Base-by-base conservation (phyloP, 2,888 invertebrate species). In the Sussaba pulchella region DNA sequence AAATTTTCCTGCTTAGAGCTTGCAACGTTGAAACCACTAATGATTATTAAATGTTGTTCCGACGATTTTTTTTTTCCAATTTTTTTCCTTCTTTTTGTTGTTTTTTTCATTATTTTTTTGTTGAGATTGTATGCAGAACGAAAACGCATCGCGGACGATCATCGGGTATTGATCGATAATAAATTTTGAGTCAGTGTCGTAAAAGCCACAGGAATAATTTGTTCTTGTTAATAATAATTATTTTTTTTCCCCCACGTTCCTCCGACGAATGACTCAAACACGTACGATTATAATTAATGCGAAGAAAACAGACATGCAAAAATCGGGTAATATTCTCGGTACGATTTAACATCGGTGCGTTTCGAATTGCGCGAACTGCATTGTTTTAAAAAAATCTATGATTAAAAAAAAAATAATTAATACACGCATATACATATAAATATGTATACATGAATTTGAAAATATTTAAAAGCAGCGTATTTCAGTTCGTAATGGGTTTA, bases 101-200 rank as follows among this genome's bases (percentile, higher is more conserved):
- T 10, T 31, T 59, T 12, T n/a, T n/a, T n/a, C n/a, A n/a, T n/a
- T n/a, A n/a, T n/a, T n/a, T n/a, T n/a, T n/a, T n/a, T n/a, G n/a
- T n/a, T n/a, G n/a, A 36, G 24, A 50, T 4, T 57, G 74, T 59
- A 83, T 80, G 82, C 85, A 86, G 84, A 86, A 81, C 79, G 71
- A 84, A 86, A 83, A 84, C 82, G 66, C 80, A 75, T 8, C 69
- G 39, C 26, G 26, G 72, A 59, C 78, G 50, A 77, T 54, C 71
- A 52, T 47, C 24, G 39, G 80, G 45, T n/a, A 1, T 69, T 41
- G 63, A 67, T 67, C 67, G 59, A 59, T 2, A 6, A 6, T 31
- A 5, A 5, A 5, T 31, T 52, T 76, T 52, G 66, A 66, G 73
- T 82, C 66, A 69, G 47, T 80, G 63, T 73, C 76, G 67, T 78